These are phyloP conservation scores for Limnephilus marmoratus DNA, from an alignment of 2,888 invertebrate species.

Conservation along the genomic window DNA sequence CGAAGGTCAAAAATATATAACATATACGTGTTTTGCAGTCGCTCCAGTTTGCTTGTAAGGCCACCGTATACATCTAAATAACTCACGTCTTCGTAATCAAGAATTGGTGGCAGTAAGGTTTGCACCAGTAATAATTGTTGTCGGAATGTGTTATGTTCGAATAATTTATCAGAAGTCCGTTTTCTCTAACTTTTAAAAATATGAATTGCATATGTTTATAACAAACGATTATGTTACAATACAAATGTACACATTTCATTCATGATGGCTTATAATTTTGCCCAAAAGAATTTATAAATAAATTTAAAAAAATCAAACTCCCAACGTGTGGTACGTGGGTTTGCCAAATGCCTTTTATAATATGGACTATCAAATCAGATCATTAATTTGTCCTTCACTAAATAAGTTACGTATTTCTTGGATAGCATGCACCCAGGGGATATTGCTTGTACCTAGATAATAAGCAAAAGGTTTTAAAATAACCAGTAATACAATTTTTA, in stretches of 20 bases:
- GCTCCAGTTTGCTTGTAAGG: not conserved
- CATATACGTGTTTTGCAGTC: not conserved
- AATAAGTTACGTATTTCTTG: no score
- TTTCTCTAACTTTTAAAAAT: not conserved
- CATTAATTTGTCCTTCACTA: no score
- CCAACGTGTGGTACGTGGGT: no score
- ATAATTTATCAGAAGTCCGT: not conserved
- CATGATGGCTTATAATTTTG: not conserved
- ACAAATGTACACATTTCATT: not conserved
- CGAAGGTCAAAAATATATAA: not conserved
- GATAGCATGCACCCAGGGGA: no score
- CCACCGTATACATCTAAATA: not conserved
- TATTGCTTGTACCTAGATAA: no score
- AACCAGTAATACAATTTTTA: no score
- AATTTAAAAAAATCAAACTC: no score
- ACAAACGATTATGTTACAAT: not conserved
- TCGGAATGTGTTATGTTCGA: not conserved
- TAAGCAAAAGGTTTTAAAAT: no score
- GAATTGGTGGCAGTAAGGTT: not conserved
- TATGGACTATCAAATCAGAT: no score
- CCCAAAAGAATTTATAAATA: no score
- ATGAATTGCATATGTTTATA: not conserved
- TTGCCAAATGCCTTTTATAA: no score
- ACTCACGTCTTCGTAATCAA: constrained; percentile 12
- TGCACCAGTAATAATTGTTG: not conserved